A percentile compares a stretch with the other conserved stretches of the same genome.
Evolutionary conservation across 2,888 invertebrate genomes (phyloP).

Genomic region (Cantharis lateralis): DNA sequence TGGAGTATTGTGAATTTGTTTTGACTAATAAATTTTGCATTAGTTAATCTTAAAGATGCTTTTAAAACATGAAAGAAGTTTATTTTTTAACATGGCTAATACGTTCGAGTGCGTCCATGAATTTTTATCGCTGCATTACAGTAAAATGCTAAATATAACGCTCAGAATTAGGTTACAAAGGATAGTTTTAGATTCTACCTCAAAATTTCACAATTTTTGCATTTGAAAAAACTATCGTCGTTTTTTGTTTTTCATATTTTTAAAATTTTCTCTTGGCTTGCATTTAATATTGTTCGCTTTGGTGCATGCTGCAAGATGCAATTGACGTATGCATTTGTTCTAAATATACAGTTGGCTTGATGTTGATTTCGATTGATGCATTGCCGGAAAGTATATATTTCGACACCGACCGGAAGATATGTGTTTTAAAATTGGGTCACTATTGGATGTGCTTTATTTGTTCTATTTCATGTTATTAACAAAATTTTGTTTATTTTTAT

Average conservation of each 20-base stretch:
- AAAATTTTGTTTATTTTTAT: background rate
- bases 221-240: background rate
- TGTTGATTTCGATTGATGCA: background rate
- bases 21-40: constrained; percentile 55
- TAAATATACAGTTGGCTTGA: background rate
- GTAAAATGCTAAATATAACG: constrained; percentile 17
- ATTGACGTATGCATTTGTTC: background rate
- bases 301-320: background rate
- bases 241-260: background rate
- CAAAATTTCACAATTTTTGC: background rate
- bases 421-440: background rate
- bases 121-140: constrained; percentile 48
- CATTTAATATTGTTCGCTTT: background rate
- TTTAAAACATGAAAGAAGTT: constrained; percentile 40
- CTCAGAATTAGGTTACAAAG: background rate
- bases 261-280: background rate
- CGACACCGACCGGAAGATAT: background rate
- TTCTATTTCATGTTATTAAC: background rate
- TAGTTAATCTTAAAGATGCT: background rate
- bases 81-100: constrained; percentile 59
- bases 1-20: constrained; percentile 42
- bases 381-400: background rate
- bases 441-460: background rate
- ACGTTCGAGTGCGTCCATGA: constrained; percentile 57
- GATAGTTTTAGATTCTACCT: background rate